Evolutionary conservation across 2,888 invertebrate genomes (phyloP), one percentile per base, ranked within the genome.

Genomic region (Spatulosminthurus flaviceps): DNA sequence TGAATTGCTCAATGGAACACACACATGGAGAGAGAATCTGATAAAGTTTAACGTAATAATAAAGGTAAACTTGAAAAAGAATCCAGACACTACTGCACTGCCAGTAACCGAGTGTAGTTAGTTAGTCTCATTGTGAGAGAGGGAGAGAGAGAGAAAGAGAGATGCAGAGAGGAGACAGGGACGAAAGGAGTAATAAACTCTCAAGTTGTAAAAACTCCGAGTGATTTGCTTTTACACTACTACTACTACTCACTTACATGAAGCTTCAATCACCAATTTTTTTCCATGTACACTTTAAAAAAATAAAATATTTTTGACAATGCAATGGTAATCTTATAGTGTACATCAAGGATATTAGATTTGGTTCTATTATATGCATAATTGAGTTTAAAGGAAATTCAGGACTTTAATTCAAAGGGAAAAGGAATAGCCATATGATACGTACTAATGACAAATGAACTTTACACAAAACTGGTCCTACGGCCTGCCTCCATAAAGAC

Each of bases 101-200:
- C 51, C n/a, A n/a, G n/a, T n/a, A 51, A 51, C n/a, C 51, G 16
- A 51, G 2, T 11, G 51, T 51, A 51, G 7, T 51, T 51, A 13
- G 51, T n/a, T 51, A 51, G 34, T 51, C 51, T 51, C 51, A 51
- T 51, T 51, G 51, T 51, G 7, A 13, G 51, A 51, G 51, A 51
- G 5, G 51, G 1, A 51, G n/a, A 51, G 51, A 9, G 9, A 51
- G 51, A 51, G 5, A 19, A 4, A 51, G n/a, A 51, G 51, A 51
- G 51, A 51, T 51, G 51, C 16, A 51, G n/a, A 51, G 51, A 9
- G 9, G 51, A 51, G 51, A 51, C 51, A 51, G 51, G n/a, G 51
- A 51, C 51, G 51, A 51, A 51, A 51, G 51, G 51, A 51, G 51
- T 51, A 51, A 51, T 51, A 51, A 51, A 51, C 51, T 51, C 51